Evolutionary conservation across 2,888 invertebrate genomes (phyloP), one percentile per base, ranked within the genome.

Genomic region (Orthonevra nobilis): DNA sequence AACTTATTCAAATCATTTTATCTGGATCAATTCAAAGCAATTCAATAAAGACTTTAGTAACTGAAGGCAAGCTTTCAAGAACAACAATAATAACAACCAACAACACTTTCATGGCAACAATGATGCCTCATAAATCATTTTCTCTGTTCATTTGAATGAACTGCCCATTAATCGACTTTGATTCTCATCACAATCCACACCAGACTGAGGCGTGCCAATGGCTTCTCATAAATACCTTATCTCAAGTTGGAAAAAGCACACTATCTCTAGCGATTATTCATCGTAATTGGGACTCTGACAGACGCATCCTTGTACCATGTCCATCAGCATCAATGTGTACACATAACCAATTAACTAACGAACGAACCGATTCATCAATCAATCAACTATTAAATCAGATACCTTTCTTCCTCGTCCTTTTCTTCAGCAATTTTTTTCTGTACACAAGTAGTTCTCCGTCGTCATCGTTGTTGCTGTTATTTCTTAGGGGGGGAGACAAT

Each of bases 321-420:
- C 60, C 20, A 34, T 52, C 44, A 44, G 23, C 23, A 23, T n/a
- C n/a, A n/a, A 28, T 50, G 40, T 48, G 26, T 23, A 46, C 52
- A 44, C 38, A 42, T 19, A 64, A 58, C 63, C 42, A 48, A 50
- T 50, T 30, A 52, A 50, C 75, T 56, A 75, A 69, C 75, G 44
- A 68, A 69, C 17, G 9, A 14, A 23, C 48, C 46, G 20, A 56
- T 69, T 64, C 60, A 77, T 77, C 70, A 72, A 77, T 77, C 77
- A 77, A 72, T 77, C 77, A 66, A 58, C 77, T 77, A 77, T 77
- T 72, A 72, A 72, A 72, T 77, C 77, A 77, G 64, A 77, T 66
- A 66, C 52, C 36, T 34, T 64, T 50, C 14, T 19, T 40, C 28
- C 28, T 14, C 30, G n/a, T n/a, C 6, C 0, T 19, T 7, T 40